Percentiles rank a stretch among this genome's conserved stretches.
Conservation (phyloP, 1,140 invertebrate genomes). For the Ceratina australensis region DNA sequence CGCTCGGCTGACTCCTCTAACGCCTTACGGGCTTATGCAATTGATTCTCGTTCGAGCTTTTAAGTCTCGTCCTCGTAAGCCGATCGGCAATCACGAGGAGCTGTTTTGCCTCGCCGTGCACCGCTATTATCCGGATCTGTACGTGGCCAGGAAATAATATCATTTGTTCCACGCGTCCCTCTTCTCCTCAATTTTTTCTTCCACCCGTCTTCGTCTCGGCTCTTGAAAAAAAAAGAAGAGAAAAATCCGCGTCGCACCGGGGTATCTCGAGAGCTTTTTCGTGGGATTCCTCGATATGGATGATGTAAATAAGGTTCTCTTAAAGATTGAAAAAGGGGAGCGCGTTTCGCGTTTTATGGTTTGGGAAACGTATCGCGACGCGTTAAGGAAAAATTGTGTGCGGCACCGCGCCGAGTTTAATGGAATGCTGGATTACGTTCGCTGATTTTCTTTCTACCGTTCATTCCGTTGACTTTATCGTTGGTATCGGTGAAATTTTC, state of each 20-base stretch:
- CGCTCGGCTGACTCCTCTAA: constrained; percentile 44
- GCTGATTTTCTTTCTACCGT: too few species aligned
- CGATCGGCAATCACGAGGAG: constrained; percentile 46
- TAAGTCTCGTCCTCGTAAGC: constrained; percentile 53
- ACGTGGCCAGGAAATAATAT: constrained; percentile 28
- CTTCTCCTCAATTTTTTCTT: not conserved
- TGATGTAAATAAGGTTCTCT: not conserved
- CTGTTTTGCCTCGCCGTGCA: constrained; percentile 36
- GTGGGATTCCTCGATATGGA: not conserved
- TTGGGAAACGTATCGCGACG: not conserved
- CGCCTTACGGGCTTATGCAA: constrained; percentile 51
- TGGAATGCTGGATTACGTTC: too few species aligned
- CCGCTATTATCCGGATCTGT: constrained; percentile 32
- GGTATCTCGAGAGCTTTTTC: not conserved
- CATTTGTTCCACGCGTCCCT: constrained; percentile 9
- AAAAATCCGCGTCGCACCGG: not conserved
- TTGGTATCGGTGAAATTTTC: too few species aligned
- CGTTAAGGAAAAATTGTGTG: not conserved
- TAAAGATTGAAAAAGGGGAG: not conserved
- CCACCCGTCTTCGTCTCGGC: not conserved
- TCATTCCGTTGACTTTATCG: too few species aligned
- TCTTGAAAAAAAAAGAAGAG: not conserved
- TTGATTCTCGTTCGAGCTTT: constrained; percentile 54
- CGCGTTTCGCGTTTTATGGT: not conserved
- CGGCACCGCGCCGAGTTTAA: too few species aligned